Evolutionary conservation across 2,797 vertebrate genomes (phyloP).

Genomic region (Rhabdophis nuchalis): DNA sequence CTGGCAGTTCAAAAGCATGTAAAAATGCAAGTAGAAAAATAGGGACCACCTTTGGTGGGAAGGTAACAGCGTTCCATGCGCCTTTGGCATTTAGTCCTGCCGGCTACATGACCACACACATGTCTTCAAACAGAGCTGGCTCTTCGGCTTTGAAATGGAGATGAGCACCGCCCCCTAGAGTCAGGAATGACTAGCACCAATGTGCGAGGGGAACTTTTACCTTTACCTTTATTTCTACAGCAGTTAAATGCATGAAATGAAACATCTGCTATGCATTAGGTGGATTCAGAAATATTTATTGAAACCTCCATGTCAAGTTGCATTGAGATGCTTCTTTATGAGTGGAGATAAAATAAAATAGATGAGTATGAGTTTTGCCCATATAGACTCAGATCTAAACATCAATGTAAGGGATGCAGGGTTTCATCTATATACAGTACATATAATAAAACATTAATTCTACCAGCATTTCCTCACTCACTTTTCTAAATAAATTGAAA

Average conservation of each 20-base stretch:
- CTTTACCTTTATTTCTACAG: not conserved
- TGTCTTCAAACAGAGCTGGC: too few relatives aligned
- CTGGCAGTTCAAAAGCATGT: too few relatives aligned
- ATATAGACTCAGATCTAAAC: not conserved
- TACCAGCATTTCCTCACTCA: not conserved
- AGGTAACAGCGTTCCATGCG: too few relatives aligned
- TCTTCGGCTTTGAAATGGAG: too few relatives aligned
- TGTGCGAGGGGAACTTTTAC: too few relatives aligned
- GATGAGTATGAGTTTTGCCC: rapidly evolving
- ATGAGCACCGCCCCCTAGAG: too few relatives aligned
- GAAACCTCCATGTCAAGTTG: not conserved
- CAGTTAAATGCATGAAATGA: not conserved
- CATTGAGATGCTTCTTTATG: not conserved
- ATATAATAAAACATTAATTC: not conserved
- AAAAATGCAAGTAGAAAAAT: too few relatives aligned
- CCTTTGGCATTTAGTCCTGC: too few relatives aligned
- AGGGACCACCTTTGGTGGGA: too few relatives aligned
- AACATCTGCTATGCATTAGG: not conserved
- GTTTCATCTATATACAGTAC: not conserved
- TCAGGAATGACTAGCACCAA: too few relatives aligned
- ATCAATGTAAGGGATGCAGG: not conserved
- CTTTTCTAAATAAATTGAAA: not conserved
- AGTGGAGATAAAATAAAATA: not conserved
- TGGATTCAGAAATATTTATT: not conserved
- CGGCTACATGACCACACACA: too few relatives aligned